Evolutionary conservation across 2,797 vertebrate species (phyloP).

Genomic region (Echiichthys vipera): DNA sequence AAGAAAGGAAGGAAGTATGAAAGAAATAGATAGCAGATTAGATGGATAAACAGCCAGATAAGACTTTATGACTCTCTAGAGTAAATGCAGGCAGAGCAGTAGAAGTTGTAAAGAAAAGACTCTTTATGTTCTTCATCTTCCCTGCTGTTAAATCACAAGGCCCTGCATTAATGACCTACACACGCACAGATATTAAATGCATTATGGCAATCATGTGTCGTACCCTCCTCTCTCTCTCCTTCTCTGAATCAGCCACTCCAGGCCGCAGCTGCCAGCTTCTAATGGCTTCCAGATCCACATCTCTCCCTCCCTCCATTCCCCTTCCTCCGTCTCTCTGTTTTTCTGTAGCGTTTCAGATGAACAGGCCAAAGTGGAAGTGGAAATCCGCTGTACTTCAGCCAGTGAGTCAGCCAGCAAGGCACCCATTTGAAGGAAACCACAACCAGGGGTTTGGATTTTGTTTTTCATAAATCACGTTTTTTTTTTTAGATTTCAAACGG

Average conservation of each 20-base stretch:
- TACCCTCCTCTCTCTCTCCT: conserved; percentile 47
- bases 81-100: conserved; percentile 48
- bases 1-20: conserved; percentile 65
- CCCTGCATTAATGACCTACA: conserved; percentile 71
- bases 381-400: conserved; percentile 75
- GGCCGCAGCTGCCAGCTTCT: conserved; percentile 74
- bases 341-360: conserved; percentile 57
- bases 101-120: conserved; percentile 42
- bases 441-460: conserved; percentile 63
- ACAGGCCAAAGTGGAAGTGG: conserved; percentile 79
- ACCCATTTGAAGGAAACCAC: conserved; percentile 78
- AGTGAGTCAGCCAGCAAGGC: conserved; percentile 80
- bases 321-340: conserved; percentile 53
- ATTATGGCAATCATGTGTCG: conserved; percentile 74
- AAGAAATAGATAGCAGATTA: conserved; percentile 45
- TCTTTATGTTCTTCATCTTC: conserved; percentile 54
- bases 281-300: conserved; percentile 80
- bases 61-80: conserved; percentile 24
- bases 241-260: conserved; percentile 78
- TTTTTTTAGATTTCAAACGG: conserved; percentile 58
- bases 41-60: conserved; percentile 52
- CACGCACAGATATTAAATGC: conserved; percentile 77
- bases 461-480: conserved; percentile 78
- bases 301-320: conserved; percentile 66
- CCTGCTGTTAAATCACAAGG: conserved; percentile 68